Conservation (phyloP, 2,113 vertebrate species). For the Platichthys flesus region DNA sequence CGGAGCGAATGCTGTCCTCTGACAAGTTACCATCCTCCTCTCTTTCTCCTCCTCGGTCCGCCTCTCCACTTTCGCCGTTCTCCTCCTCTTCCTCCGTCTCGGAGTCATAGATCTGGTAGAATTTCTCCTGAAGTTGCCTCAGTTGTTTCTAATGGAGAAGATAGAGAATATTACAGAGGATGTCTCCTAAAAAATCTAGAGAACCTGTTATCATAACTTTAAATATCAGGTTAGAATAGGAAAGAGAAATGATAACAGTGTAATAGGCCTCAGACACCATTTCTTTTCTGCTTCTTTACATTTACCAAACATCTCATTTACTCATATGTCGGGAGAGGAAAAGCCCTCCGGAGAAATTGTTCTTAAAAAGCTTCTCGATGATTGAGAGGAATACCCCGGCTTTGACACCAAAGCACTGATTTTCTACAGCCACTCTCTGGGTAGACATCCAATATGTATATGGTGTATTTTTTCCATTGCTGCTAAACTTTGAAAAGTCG, state of each 20-base stretch:
- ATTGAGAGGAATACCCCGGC: too few species aligned
- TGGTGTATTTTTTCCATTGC: too few species aligned
- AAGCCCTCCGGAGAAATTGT: too few species aligned
- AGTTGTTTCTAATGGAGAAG: slow-evolving; percentile 90
- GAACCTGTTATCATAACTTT: background rate
- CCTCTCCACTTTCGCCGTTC: slow-evolving; percentile 83
- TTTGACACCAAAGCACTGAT: too few species aligned
- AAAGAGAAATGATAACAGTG: too few species aligned
- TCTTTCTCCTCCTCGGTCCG: slow-evolving; percentile 81
- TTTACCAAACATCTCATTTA: background rate
- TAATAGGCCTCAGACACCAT: too few species aligned
- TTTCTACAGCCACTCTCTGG: too few species aligned
- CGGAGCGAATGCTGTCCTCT: slow-evolving; percentile 95
- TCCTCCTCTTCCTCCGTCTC: slow-evolving; percentile 97
- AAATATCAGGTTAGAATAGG: too few species aligned
- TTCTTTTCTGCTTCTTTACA: too few species aligned
- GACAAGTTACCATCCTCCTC: slow-evolving; percentile 97
- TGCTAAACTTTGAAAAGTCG: too few species aligned
- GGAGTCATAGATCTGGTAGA: slow-evolving; percentile 99
- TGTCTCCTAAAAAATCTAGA: background rate
- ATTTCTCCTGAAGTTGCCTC: slow-evolving; percentile 99
- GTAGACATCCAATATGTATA: too few species aligned
- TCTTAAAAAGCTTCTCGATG: too few species aligned
- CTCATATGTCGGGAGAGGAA: background rate
- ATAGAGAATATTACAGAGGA: background rate